Evolutionary conservation across 1,140 invertebrate species (phyloP).

Genomic region (Pogonomyrmex barbatus): DNA sequence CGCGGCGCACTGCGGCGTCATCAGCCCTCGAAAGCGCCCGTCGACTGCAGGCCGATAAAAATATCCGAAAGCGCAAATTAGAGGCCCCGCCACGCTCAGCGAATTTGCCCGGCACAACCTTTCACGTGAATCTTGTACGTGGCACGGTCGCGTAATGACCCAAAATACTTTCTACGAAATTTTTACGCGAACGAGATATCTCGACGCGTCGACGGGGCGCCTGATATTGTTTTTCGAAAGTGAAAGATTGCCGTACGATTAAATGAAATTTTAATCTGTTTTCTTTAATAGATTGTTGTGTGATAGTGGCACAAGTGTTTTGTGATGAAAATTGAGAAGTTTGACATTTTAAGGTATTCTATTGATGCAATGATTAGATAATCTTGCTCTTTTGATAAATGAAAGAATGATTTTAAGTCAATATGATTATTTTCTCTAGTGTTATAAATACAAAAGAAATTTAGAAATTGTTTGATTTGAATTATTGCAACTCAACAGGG

Average conservation of each 20-base stretch:
- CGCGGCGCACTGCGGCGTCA: conserved; percentile 22
- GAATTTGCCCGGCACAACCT: conserved; percentile 61
- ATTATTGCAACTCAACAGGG: conserved; percentile 29
- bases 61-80: conserved; percentile 69
- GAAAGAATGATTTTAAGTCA: background rate
- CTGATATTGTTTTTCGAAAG: background rate
- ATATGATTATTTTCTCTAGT: background rate
- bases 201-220: background rate
- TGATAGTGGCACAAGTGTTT: conserved; percentile 11
- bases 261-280: background rate
- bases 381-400: conserved; percentile 10
- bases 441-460: background rate
- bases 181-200: conserved; percentile 19
- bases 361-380: conserved; percentile 12
- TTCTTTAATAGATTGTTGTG: background rate
- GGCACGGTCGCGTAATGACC: conserved; percentile 21
- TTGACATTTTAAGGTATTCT: background rate
- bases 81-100: conserved; percentile 49
- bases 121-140: conserved; percentile 26
- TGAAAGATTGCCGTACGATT: conserved; percentile 6
- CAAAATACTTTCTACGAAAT: conserved; percentile 34
- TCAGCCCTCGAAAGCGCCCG: conserved; percentile 36
- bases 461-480: background rate
- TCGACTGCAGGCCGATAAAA: conserved; percentile 67
- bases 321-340: background rate